Percentiles rank a stretch among this genome's conserved stretches.
Conservation (phyloP, 2,113 vertebrate species). For the Cygnus atratus region DNA sequence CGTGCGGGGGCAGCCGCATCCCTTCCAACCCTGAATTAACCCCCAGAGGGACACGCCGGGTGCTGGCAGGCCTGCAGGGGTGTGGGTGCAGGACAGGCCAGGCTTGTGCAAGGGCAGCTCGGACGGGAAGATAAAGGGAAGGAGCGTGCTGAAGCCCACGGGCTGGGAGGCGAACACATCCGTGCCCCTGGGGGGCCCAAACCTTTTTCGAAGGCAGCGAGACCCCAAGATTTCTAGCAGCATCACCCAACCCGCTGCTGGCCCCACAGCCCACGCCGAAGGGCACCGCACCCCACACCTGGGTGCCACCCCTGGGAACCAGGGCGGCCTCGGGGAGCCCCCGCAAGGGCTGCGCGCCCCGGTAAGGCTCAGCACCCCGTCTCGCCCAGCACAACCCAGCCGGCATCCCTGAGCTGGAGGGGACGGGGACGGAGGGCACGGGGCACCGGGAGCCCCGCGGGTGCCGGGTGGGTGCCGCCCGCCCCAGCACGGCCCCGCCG, state of each 20-base stretch:
- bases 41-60: not conserved
- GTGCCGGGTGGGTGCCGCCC: not conserved
- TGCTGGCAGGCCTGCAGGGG: not conserved
- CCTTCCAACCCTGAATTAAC: not conserved
- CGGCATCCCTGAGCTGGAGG: too few relatives aligned
- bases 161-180: not conserved
- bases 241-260: not conserved
- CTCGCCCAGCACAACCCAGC: not conserved
- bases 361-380: not conserved
- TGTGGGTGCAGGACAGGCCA: fast-evolving
- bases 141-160: fast-evolving
- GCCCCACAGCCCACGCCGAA: fast-evolving
- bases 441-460: too few relatives aligned
- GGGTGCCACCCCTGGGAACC: not conserved
- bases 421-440: too few relatives aligned
- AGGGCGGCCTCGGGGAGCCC: not conserved
- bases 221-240: not conserved
- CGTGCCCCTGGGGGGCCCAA: not conserved
- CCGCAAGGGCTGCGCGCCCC: not conserved
- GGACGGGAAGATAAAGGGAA: not conserved
- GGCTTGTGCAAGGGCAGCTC: not conserved
- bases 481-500: not conserved
- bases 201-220: not conserved
- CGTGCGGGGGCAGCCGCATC: not conserved
- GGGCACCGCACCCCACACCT: too few relatives aligned